Conservation (phyloP, 2,888 invertebrate species). For the Apamea monoglypha region DNA sequence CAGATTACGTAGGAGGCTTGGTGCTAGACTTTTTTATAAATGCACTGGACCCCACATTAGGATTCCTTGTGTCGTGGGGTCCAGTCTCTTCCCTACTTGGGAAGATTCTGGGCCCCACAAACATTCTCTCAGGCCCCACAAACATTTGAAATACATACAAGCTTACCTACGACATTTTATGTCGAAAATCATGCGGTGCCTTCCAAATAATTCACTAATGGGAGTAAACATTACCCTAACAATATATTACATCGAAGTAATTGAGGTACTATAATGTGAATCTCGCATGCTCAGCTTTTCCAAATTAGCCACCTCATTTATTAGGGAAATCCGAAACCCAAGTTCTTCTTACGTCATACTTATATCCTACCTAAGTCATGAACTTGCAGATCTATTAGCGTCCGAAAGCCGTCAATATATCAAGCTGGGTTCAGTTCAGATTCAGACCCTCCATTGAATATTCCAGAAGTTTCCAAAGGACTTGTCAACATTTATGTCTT, state of each 20-base stretch:
- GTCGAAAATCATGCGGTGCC: neutral
- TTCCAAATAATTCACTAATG: neutral
- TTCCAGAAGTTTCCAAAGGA: slow-evolving; percentile 30
- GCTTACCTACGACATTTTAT: neutral
- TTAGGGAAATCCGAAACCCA: neutral
- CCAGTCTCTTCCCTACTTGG: neutral
- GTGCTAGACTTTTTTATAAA: neutral
- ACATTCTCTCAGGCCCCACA: neutral
- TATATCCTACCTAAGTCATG: neutral
- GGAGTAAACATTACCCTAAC: neutral
- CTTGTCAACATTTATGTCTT: slow-evolving; percentile 1
- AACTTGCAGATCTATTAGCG: slow-evolving; percentile 9
- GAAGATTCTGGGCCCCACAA: too few relatives aligned
- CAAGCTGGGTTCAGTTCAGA: slow-evolving; percentile 10
- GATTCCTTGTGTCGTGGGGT: neutral
- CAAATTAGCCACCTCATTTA: neutral
- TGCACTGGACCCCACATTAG: neutral
- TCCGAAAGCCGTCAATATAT: slow-evolving; percentile 41
- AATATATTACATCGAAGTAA: neutral
- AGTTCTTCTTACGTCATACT: neutral
- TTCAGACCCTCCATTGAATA: slow-evolving; percentile 16
- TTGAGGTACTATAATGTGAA: neutral
- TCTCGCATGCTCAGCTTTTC: neutral
- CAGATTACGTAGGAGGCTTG: neutral
- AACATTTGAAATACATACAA: neutral